Evolutionary conservation across 1,140 invertebrate genomes (phyloP).

Genomic region (Carposina sasakii): DNA sequence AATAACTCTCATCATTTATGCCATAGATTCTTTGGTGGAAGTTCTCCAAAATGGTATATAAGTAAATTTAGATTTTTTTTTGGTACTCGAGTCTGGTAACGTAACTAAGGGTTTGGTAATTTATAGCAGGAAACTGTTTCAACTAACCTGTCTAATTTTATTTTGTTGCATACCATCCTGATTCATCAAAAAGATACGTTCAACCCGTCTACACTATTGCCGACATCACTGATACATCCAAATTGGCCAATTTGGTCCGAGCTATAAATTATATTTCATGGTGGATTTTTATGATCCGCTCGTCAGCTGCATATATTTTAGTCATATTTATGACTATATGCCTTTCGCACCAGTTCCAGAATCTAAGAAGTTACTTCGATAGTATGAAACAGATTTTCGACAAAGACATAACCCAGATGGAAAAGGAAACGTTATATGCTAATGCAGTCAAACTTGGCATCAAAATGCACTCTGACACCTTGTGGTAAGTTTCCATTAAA

Average conservation of each 20-base stretch:
- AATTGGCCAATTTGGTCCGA: constrained; percentile 22
- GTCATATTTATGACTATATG: constrained; percentile 30
- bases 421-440: constrained; percentile 39
- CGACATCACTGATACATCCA: constrained; percentile 28
- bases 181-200: no score
- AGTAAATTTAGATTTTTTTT: background rate
- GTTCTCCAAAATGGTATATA: constrained; percentile 7
- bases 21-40: constrained; percentile 16
- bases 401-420: constrained; percentile 16
- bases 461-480: constrained; percentile 35
- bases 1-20: constrained; percentile 26
- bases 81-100: no score
- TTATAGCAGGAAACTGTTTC: constrained; percentile 37
- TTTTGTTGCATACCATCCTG: no score
- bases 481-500: constrained; percentile 28
- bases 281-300: constrained; percentile 38
- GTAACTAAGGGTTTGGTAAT: background rate
- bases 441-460: constrained; percentile 37
- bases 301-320: constrained; percentile 28
- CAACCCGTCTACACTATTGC: constrained; percentile 38
- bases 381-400: constrained; percentile 34
- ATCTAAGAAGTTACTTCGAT: constrained; percentile 41
- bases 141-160: no score
- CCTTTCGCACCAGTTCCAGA: constrained; percentile 38
- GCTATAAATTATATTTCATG: constrained; percentile 32